Conservation (phyloP, 1,140 invertebrate genomes). For the Euura saliciscinereae region DNA sequence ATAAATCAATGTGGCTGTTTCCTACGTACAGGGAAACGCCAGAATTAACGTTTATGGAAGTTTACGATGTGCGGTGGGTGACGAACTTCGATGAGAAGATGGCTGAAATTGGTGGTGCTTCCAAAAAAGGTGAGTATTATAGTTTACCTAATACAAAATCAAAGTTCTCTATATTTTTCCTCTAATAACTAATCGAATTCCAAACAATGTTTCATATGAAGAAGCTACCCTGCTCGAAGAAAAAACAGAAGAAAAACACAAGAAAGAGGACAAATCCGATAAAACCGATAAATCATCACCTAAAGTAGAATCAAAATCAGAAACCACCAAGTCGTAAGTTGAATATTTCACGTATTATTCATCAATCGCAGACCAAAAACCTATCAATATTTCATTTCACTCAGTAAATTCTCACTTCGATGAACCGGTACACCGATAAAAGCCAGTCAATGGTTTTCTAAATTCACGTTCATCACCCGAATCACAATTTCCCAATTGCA, state of each 20-base stretch:
- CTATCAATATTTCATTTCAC: too few species aligned
- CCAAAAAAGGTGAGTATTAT: constrained; percentile 54
- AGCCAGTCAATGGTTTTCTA: too few species aligned
- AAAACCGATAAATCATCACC: constrained; percentile 34
- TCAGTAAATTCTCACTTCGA: too few species aligned
- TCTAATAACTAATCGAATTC: constrained; percentile 6
- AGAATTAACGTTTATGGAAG: constrained; percentile 59
- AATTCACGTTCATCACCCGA: too few species aligned
- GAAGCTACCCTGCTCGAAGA: constrained; percentile 34
- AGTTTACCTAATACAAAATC: constrained; percentile 4
- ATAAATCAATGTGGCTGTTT: constrained; percentile 48
- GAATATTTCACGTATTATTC: constrained; percentile 16
- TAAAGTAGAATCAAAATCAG: constrained; percentile 45
- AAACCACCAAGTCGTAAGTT: constrained; percentile 53
- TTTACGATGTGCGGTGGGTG: constrained; percentile 59
- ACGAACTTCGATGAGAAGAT: constrained; percentile 59
- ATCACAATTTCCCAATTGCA: too few species aligned
- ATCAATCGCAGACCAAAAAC: too few species aligned
- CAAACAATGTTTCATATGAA: constrained; percentile 16
- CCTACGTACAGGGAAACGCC: constrained; percentile 57
- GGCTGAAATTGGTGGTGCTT: constrained; percentile 42
- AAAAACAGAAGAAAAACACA: constrained; percentile 31
- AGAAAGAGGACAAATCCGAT: constrained; percentile 28
- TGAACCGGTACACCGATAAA: too few species aligned
- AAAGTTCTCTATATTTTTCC: constrained; percentile 15